These are phyloP conservation scores for Thalassophryne amazonica DNA, from an alignment of 2,797 vertebrate species.

Conservation along the genomic window DNA sequence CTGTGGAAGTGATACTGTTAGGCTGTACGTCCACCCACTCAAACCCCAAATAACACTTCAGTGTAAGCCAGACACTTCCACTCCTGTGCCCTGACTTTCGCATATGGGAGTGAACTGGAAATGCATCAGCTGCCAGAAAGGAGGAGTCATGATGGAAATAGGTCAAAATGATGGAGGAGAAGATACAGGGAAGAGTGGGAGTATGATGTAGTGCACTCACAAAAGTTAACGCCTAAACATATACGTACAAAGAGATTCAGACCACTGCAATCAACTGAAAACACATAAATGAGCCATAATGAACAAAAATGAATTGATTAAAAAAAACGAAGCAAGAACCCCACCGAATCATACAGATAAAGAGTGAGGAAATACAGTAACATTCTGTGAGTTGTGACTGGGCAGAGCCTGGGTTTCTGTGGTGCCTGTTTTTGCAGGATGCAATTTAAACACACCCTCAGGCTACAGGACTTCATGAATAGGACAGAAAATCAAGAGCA, in stretches of 20 bases:
- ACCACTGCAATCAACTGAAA: conserved; percentile 17
- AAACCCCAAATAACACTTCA: conserved; percentile 64
- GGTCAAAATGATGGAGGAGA: conserved; percentile 71
- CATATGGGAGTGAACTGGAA: conserved; percentile 72
- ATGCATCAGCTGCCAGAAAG: conserved; percentile 62
- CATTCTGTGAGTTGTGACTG: conserved; percentile 64
- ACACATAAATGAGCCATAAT: conserved; percentile 32
- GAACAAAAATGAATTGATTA: conserved; percentile 35
- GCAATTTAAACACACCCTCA: conserved; percentile 80
- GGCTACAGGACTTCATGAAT: conserved; percentile 74
- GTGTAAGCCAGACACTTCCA: conserved; percentile 61
- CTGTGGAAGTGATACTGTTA: conserved; percentile 29
- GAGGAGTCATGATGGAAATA: conserved; percentile 69
- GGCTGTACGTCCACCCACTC: conserved; percentile 58
- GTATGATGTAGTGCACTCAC: conserved; percentile 29
- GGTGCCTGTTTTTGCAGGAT: conserved; percentile 69
- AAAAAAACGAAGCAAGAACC: conserved; percentile 31
- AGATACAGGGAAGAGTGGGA: conserved; percentile 39
- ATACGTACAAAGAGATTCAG: conserved; percentile 25
- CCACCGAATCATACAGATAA: conserved; percentile 48
- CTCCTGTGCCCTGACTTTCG: conserved; percentile 67
- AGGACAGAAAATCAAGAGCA: conserved; percentile 78
- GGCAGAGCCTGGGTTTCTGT: conserved; percentile 65
- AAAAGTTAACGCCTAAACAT: conserved; percentile 35
- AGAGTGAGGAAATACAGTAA: conserved; percentile 66